Conservation (phyloP, 2,113 vertebrate species). For the Brachyhypopomus gauderio region DNA sequence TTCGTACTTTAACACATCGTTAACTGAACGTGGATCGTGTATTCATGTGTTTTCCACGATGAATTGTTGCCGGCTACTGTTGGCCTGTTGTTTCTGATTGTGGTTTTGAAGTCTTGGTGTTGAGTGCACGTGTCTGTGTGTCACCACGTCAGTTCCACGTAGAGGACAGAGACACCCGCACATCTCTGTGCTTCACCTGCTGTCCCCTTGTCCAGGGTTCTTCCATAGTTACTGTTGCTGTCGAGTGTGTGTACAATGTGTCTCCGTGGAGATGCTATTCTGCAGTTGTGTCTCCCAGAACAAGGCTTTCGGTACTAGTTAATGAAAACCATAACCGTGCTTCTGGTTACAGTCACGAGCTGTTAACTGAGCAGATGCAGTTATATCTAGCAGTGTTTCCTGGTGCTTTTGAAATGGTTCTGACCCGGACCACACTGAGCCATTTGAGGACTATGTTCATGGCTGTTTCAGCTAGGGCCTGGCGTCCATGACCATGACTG, state of each 20-base stretch:
- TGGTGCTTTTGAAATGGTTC: not conserved
- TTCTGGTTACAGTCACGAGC: not conserved
- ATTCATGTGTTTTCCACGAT: no score
- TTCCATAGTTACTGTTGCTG: no score
- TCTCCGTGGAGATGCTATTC: no score
- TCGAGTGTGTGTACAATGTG: no score
- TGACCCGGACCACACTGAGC: not conserved
- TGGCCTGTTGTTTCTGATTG: not conserved
- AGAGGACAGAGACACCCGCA: not conserved
- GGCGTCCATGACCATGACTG: not conserved
- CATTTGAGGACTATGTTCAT: not conserved
- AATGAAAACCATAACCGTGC: no score
- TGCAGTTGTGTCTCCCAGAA: no score
- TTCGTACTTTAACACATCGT: no score
- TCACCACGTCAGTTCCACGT: not conserved
- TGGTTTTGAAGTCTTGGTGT: not conserved
- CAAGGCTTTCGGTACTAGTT: no score
- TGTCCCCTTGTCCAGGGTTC: no score
- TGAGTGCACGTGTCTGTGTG: not conserved
- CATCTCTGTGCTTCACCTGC: no score
- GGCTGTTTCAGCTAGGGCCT: not conserved
- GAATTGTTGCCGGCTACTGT: no score
- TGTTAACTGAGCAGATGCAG: not conserved
- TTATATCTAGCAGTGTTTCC: not conserved
- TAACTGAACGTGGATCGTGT: no score